phyloP scores from a whole-genome alignment of 2,113 vertebrate genomes.

The Turnix velox region DNA sequence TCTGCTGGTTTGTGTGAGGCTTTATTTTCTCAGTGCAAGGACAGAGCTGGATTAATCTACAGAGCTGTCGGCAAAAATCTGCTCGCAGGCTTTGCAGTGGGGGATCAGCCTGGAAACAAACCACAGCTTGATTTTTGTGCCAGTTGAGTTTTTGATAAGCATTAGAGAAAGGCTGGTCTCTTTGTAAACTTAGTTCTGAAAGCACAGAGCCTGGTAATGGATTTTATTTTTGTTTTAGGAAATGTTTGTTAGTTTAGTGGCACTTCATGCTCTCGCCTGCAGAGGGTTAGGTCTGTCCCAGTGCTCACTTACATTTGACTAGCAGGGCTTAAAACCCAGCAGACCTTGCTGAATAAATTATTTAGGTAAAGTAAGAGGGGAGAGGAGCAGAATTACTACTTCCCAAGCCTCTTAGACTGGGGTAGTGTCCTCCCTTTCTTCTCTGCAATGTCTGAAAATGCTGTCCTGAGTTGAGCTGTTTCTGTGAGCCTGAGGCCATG shows the following conservation, averaged over 20 bases:
- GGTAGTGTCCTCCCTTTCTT: not conserved
- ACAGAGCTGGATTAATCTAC: conserved; percentile 12
- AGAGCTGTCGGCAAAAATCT: not conserved
- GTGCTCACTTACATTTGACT: not conserved
- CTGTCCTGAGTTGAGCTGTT: not conserved
- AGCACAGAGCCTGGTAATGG: not conserved
- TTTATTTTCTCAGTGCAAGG: conserved; percentile 1
- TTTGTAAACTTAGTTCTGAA: not conserved
- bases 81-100: not conserved
- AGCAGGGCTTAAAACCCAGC: not conserved
- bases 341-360: not conserved
- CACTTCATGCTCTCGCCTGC: not conserved
- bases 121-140: not conserved
- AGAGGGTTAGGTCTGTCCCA: not conserved
- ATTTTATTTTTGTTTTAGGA: not conserved
- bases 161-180: not conserved
- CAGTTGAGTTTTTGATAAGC: not conserved
- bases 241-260: not conserved
- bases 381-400: not conserved
- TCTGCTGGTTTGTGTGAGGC: not conserved
- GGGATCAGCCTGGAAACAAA: not conserved
- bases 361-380: not conserved
- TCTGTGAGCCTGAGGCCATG: not conserved
- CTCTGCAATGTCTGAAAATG: not conserved
- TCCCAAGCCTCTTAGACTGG: fast-evolving